phyloP scores from a whole-genome alignment of 2,113 vertebrate genomes.

The Atractosteus spatula region DNA sequence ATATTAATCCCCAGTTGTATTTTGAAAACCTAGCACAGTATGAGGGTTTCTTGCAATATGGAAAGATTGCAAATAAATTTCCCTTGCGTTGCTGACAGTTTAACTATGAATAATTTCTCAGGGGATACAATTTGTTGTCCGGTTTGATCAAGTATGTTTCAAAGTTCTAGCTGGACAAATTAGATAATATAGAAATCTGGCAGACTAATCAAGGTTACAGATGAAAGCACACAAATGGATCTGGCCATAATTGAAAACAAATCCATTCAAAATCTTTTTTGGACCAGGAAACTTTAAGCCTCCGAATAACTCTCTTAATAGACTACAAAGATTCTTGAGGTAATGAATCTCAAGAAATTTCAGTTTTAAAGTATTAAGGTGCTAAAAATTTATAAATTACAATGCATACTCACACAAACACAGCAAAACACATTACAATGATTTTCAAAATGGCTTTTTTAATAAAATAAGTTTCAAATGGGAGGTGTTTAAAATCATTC shows the following conservation, averaged over 20 bases:
- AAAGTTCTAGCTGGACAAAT: neutral
- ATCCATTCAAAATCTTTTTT: conserved; percentile 33
- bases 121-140: neutral
- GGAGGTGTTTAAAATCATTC: conserved; percentile 31
- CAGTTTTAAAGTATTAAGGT: conserved; percentile 23
- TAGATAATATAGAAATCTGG: too few relatives aligned
- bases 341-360: conserved; percentile 46
- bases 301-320: conserved; percentile 34
- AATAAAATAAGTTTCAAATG: conserved; percentile 46
- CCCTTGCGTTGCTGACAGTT: neutral
- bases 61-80: neutral
- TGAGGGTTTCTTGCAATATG: neutral
- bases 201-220: too few relatives aligned
- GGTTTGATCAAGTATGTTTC: neutral
- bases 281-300: conserved; percentile 35
- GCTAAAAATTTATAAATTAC: conserved; percentile 46
- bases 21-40: neutral
- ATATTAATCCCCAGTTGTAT: neutral
- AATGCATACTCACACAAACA: conserved; percentile 54
- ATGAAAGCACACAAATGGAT: conserved; percentile 14
- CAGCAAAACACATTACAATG: conserved; percentile 50
- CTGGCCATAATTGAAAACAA: conserved; percentile 44
- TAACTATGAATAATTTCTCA: neutral
- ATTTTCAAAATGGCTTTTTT: conserved; percentile 51
- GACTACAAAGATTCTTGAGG: conserved; percentile 26